A percentile compares a stretch with the other conserved stretches of the same genome.
Conservation (phyloP, 2,113 vertebrate species). For the Hyperopisus bebe region DNA sequence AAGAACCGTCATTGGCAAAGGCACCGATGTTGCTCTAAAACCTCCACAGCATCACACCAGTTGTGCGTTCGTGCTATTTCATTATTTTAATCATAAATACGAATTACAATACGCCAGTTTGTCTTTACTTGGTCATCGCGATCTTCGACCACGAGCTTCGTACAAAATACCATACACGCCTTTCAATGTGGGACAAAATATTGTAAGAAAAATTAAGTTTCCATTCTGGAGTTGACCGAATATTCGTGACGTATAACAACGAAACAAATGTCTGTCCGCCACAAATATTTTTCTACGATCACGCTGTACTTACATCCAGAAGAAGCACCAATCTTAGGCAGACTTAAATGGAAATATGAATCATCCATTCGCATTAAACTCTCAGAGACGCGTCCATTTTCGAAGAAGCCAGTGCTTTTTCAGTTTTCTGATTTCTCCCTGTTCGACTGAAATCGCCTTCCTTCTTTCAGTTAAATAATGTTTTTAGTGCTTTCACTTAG, state of each 20-base stretch:
- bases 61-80: neutral
- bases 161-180: conserved; percentile 25
- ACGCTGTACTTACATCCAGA: conserved; percentile 25
- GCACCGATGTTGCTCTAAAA: neutral
- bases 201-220: conserved; percentile 36
- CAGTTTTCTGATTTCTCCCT: neutral
- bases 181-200: conserved; percentile 30
- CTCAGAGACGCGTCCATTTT: neutral
- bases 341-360: conserved; percentile 21
- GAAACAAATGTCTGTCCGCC: conserved; percentile 4
- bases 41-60: neutral
- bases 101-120: neutral
- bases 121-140: neutral
- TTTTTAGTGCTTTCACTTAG: neutral
- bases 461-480: neutral
- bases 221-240: conserved; percentile 33
- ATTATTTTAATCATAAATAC: neutral
- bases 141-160: conserved; percentile 25
- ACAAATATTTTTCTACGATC: neutral
- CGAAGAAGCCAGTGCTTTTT: neutral
- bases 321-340: neutral
- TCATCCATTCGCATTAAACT: conserved; percentile 10
- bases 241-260: conserved; percentile 1
- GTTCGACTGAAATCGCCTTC: neutral
- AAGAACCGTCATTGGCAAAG: neutral